Percentiles rank a stretch among this genome's conserved stretches.
Evolutionary conservation across 2,797 vertebrate genomes (phyloP).

Genomic region (Momotus momota): DNA sequence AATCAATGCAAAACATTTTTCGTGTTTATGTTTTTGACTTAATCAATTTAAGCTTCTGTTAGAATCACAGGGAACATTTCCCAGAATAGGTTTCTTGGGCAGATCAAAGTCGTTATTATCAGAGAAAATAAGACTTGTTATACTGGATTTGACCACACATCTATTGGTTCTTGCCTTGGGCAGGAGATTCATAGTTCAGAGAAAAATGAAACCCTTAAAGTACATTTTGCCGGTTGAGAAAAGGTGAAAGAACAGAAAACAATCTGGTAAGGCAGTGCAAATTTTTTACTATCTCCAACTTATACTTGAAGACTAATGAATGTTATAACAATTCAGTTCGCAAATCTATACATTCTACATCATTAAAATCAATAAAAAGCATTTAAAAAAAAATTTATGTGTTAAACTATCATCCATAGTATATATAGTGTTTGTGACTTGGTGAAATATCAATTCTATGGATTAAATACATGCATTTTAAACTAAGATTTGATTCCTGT

Average conservation of each 20-base stretch:
- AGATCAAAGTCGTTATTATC: constrained; percentile 20
- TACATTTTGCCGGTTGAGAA: not conserved
- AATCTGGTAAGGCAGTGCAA: not conserved
- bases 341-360: not conserved
- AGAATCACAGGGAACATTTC: not conserved
- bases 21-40: not conserved
- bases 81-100: not conserved
- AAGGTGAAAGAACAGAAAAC: not conserved
- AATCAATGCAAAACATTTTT: not conserved
- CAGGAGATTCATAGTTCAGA: not conserved
- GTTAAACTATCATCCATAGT: not conserved
- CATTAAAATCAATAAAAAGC: not conserved
- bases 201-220: not conserved
- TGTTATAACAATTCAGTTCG: not conserved
- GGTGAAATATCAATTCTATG: not conserved
- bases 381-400: not conserved
- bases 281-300: not conserved
- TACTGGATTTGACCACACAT: not conserved
- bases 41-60: not conserved
- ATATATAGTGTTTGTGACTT: not conserved
- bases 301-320: not conserved
- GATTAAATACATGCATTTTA: not conserved
- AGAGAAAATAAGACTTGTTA: not conserved
- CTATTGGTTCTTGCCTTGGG: constrained; percentile 13
- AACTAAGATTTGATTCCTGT: not conserved